Conservation (phyloP, 64 coral and sea anemone species). For the Pocillopora verrucosa region DNA sequence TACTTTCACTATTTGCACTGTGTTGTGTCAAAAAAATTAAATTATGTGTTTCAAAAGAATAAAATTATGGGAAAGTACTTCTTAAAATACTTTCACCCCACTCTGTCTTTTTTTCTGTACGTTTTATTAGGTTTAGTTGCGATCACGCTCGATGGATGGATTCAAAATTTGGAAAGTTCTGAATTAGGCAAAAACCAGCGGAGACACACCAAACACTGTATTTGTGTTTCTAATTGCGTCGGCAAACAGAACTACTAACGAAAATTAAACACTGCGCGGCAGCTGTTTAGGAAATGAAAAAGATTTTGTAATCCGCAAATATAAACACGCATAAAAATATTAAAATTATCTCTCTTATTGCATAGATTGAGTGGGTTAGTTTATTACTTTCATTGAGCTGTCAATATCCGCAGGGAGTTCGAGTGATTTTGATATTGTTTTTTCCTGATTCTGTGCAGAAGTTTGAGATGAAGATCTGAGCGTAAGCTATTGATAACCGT, state of each 20-base stretch:
- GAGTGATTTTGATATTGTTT: neutral
- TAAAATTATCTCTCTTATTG: neutral
- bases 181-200: neutral
- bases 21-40: neutral
- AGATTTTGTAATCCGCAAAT: conserved; percentile 3
- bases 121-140: no score
- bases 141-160: no score
- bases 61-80: no score
- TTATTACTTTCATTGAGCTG: conserved; percentile 19
- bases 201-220: neutral
- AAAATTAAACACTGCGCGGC: neutral
- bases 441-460: neutral
- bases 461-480: neutral
- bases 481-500: neutral
- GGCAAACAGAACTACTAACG: neutral
- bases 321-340: neutral
- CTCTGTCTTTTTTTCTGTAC: no score
- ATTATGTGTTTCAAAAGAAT: neutral
- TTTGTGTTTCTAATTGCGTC: neutral
- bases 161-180: neutral
- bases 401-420: neutral
- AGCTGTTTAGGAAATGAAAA: conserved; percentile 28
- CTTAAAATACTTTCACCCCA: no score
- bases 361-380: conserved; percentile 2
- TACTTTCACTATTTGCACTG: neutral